Evolutionary conservation across 2,888 invertebrate genomes (phyloP).

Genomic region (Allygus modestus): DNA sequence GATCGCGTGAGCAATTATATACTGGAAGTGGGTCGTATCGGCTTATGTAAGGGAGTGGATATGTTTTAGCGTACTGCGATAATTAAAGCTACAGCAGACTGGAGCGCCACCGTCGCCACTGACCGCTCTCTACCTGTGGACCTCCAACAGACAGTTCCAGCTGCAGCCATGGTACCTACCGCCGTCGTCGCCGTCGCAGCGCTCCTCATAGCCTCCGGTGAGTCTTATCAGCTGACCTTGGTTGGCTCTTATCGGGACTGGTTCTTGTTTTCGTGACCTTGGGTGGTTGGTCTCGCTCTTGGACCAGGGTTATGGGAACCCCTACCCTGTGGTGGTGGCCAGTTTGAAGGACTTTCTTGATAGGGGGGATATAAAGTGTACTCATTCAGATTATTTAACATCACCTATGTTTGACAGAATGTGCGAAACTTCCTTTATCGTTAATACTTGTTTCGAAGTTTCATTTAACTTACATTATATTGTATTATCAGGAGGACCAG

Average conservation of each 20-base stretch:
- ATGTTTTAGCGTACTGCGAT: constrained; percentile 39
- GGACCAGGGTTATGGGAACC: neutral
- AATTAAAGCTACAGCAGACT: neutral
- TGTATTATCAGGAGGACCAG: too few relatives aligned
- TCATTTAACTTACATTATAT: too few relatives aligned
- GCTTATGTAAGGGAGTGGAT: constrained; percentile 54
- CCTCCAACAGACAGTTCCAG: constrained; percentile 1
- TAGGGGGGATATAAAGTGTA: too few relatives aligned
- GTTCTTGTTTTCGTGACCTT: constrained; percentile 23
- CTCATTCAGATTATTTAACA: too few relatives aligned
- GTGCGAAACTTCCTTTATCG: too few relatives aligned
- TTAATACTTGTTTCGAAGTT: too few relatives aligned
- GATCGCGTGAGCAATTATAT: constrained; percentile 9
- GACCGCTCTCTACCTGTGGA: constrained; percentile 31
- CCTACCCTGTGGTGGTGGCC: too few relatives aligned
- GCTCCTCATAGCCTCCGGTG: constrained; percentile 33
- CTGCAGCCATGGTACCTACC: constrained; percentile 7
- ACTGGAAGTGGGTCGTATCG: constrained; percentile 14
- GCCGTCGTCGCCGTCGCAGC: neutral
- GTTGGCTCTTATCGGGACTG: neutral
- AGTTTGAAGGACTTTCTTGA: too few relatives aligned
- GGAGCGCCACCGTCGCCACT: constrained; percentile 42
- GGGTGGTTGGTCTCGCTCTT: neutral
- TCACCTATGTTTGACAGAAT: too few relatives aligned
- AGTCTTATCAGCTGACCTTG: constrained; percentile 42